phyloP scores from a whole-genome alignment of 2,113 vertebrate species.

The Mormyrus lacerda region DNA sequence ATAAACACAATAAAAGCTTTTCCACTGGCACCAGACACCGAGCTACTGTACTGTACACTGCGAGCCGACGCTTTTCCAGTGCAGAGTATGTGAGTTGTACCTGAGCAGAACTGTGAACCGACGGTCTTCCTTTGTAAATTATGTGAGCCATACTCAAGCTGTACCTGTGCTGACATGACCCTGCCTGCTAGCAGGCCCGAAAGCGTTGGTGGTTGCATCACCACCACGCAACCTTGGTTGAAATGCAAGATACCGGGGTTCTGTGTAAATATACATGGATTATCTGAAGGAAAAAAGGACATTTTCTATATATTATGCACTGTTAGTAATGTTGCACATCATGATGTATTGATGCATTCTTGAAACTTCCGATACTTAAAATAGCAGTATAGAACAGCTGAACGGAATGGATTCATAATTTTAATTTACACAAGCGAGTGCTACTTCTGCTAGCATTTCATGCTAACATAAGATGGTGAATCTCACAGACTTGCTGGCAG shows the following conservation, averaged over 20 bases:
- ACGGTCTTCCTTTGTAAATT: not conserved
- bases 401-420: not conserved
- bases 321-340: not conserved
- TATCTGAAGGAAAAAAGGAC: not conserved
- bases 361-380: not conserved
- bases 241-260: not conserved
- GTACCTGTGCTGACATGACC: no score
- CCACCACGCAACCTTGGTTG: no score
- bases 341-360: not conserved
- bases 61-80: not conserved
- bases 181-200: no score
- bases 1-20: not conserved
- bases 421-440: not conserved
- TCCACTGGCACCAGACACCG: not conserved
- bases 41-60: no score
- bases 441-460: not conserved
- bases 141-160: not conserved
- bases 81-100: not conserved
- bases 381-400: not conserved
- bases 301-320: not conserved
- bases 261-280: not conserved
- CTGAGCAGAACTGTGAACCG: not conserved
- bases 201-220: no score
- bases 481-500: not conserved
- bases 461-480: not conserved